Conservation (phyloP, 2,113 vertebrate species). For the Clupea harengus region DNA sequence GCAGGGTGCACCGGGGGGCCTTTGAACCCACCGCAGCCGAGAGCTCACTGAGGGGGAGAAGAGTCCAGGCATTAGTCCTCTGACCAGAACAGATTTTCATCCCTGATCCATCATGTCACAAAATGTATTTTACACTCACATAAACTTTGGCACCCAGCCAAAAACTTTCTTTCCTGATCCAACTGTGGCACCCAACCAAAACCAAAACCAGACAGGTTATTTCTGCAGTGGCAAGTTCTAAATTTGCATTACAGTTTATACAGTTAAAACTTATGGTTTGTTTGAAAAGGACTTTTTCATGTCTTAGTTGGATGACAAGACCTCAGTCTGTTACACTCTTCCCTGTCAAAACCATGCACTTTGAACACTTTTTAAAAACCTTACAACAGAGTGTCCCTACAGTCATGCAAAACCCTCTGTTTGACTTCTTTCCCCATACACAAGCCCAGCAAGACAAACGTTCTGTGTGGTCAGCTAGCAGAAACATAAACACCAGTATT, state of each 20-base stretch:
- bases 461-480: background rate
- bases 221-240: background rate
- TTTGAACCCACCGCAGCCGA: background rate
- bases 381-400: background rate
- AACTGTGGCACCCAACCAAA: too few relatives aligned
- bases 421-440: background rate
- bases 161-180: too few relatives aligned
- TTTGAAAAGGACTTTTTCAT: background rate
- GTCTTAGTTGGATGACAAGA: background rate
- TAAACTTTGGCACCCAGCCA: background rate
- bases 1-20: conserved; percentile 68
- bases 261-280: background rate
- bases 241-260: background rate
- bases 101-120: background rate
- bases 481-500: background rate
- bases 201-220: background rate
- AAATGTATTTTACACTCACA: background rate
- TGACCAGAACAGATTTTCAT: background rate
- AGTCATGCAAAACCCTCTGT: background rate
- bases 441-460: background rate
- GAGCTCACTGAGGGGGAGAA: background rate
- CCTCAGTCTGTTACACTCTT: background rate
- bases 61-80: background rate
- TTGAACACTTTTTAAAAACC: background rate
- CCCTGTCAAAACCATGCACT: background rate